phyloP scores from a whole-genome alignment of 2,888 invertebrate species.

The Oxytorus armatus region DNA sequence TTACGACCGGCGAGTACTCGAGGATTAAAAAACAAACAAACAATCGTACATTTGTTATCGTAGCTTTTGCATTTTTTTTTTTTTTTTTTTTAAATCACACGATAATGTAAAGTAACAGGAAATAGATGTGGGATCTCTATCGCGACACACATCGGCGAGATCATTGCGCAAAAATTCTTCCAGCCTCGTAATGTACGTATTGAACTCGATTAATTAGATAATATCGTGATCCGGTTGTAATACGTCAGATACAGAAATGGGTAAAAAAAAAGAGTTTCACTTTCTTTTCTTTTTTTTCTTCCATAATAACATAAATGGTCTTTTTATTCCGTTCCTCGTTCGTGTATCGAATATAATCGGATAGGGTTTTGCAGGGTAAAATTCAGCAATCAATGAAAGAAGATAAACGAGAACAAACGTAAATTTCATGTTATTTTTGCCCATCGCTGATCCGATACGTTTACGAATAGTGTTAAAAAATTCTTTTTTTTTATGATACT shows the following conservation, averaged over 20 bases:
- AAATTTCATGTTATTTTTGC: conserved; percentile 14
- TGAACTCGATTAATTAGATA: conserved; percentile 75
- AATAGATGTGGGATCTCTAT: conserved; percentile 58
- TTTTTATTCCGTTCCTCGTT: conserved; percentile 3
- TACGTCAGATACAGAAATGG: conserved; percentile 49
- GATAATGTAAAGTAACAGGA: conserved; percentile 44
- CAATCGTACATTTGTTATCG: neutral
- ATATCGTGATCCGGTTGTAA: conserved; percentile 60
- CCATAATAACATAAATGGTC: too few relatives aligned
- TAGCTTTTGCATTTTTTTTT: neutral
- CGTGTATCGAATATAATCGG: conserved; percentile 3
- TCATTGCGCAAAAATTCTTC: conserved; percentile 77
- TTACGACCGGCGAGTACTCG: neutral
- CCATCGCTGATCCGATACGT: conserved; percentile 51
- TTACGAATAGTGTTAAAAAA: conserved; percentile 51
- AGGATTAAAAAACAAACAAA: neutral
- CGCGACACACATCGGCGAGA: conserved; percentile 74
- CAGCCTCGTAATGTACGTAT: conserved; percentile 82
- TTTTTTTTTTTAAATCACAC: conserved; percentile 17
- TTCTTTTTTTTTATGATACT: conserved; percentile 49
- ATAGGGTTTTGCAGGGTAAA: conserved; percentile 2
- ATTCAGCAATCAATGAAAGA: neutral
- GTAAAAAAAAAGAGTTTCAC: conserved; percentile 11
- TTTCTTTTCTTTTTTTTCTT: neutral
- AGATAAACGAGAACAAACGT: conserved; percentile 4